These are phyloP conservation scores for Sylvia borin DNA, from an alignment of 2,797 vertebrate genomes.

Conservation along the genomic window DNA sequence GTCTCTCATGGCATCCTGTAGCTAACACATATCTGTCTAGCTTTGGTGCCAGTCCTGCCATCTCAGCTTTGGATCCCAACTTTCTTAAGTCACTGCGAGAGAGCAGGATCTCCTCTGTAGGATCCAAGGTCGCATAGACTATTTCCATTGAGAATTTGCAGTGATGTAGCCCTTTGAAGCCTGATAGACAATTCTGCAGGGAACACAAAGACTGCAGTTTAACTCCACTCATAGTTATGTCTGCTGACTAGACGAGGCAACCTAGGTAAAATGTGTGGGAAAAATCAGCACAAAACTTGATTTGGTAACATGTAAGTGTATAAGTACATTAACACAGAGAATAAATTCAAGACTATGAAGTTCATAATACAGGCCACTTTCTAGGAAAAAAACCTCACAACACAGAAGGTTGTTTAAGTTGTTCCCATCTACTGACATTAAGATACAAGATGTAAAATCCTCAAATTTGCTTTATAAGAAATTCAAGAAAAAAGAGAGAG, in stretches of 20 bases:
- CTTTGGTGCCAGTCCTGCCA: neutral
- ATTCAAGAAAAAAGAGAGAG: neutral
- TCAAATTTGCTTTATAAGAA: neutral
- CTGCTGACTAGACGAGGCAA: neutral
- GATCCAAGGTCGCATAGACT: rapidly evolving
- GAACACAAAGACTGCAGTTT: neutral
- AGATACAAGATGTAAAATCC: neutral
- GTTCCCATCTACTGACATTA: neutral
- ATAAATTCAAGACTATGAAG: neutral
- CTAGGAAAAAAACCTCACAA: neutral
- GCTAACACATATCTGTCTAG: neutral
- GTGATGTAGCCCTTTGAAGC: neutral
- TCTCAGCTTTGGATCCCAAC: neutral
- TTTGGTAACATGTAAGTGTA: neutral
- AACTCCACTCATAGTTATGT: neutral
- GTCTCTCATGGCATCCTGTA: neutral
- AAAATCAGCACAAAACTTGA: neutral
- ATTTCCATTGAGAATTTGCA: neutral
- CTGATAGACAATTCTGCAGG: neutral
- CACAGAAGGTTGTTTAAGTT: neutral
- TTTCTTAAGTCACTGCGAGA: neutral
- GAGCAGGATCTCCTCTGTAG: neutral
- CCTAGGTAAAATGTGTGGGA: neutral
- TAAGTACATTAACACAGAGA: neutral
- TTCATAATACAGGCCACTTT: neutral